These are phyloP conservation scores for Cyanistes caeruleus DNA, from an alignment of 2,113 vertebrate genomes.

Conservation along the genomic window DNA sequence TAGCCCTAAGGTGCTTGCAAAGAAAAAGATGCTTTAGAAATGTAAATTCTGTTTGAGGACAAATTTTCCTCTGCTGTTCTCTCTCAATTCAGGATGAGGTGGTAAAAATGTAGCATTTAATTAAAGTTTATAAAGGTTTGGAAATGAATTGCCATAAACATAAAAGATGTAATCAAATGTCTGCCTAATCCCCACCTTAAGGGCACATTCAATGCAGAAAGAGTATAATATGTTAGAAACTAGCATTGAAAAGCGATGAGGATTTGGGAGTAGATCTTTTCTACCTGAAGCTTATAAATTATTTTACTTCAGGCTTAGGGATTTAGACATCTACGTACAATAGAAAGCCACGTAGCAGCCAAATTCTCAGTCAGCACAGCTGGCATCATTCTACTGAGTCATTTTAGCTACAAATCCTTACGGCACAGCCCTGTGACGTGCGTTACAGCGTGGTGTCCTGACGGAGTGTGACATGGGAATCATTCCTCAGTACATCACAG, in stretches of 20 bases:
- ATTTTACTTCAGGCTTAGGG: constrained; percentile 37
- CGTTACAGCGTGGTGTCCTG: accelerated
- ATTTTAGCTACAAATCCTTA: background rate
- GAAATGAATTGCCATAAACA: constrained; percentile 52
- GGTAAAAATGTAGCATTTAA: constrained; percentile 33
- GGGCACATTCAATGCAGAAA: constrained; percentile 23
- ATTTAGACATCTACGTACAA: constrained; percentile 22
- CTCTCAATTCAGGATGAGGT: background rate
- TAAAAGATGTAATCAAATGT: constrained; percentile 56
- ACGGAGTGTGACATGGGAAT: background rate
- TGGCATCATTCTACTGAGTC: background rate
- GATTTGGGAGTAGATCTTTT: constrained; percentile 35
- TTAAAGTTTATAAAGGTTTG: constrained; percentile 52
- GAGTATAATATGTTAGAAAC: background rate
- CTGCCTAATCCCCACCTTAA: constrained; percentile 56
- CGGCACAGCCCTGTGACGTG: background rate
- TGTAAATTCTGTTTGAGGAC: constrained; percentile 51
- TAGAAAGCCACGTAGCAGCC: background rate
- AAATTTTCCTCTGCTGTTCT: constrained; percentile 31
- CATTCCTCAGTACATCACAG: background rate
- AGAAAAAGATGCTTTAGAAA: constrained; percentile 45
- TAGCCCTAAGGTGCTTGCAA: constrained; percentile 39
- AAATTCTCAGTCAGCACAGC: background rate
- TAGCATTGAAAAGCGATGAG: background rate
- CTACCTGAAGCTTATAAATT: constrained; percentile 39